Base-by-base conservation (phyloP, 2,888 invertebrate genomes). In the Spilosoma lubricipeda region DNA sequence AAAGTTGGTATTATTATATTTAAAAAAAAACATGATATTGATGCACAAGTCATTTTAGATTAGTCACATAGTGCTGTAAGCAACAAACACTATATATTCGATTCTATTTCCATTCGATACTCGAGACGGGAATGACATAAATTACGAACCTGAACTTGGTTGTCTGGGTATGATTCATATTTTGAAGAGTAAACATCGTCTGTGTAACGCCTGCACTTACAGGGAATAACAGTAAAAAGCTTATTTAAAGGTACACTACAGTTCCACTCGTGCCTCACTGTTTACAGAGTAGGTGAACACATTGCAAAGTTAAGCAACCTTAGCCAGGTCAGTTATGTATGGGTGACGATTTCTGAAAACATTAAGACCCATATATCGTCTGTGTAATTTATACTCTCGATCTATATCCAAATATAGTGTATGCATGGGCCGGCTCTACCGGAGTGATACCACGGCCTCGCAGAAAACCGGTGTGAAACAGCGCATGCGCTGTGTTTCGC, bases 91-190 rank as follows among this genome's bases (percentile, higher is more conserved):
- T 33, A 52, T 2, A 52, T 33, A 23, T 48, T 56, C 39, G 30
- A 67, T n/a, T 68, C 67, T 72, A 72, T 72, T 63, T 72, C 36
- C 56, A 67, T 68, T 72, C 72, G 33, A 42, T 59, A 45, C 56
- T 56, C 67, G 66, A 71, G 52, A 52, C 48, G 4, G 15, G 59
- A 59, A 23, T 3, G 5, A 18, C 42, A 27, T 8, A 11, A 9
- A 48, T 48, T 33, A 33, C 67, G 48, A 48, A 18, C 23, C n/a
- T 3, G 11, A n/a, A 63, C 30, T 63, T 23, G 39, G 42, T 39
- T 18, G 59, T 64, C 30, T 64, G 45, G 2, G n/a, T 39, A 23
- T 70, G 70, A 70, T 11, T 63, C 64, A 70, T 45, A 18, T 56
- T 33, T 67, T 20, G 30, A 27, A 30, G 63, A 63, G 70, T 64